Evolutionary conservation across 2,888 invertebrate species (phyloP).

Genomic region (Ecliptopera silaceata): DNA sequence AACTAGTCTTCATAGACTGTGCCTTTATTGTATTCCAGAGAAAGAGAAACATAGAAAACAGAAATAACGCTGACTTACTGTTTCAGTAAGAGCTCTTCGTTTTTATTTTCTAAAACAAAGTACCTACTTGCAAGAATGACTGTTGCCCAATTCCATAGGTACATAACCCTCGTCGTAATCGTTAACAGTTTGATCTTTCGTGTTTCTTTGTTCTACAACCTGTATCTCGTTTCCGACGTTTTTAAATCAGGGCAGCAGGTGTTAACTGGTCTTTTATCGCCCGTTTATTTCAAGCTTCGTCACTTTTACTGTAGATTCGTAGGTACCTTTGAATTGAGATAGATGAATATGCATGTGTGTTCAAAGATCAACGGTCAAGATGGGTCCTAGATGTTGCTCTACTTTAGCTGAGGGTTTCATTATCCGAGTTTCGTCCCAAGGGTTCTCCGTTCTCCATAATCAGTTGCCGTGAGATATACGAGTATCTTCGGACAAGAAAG

Average conservation of each 20-base stretch:
- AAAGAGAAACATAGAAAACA: too few species aligned
- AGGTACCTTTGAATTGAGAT: background rate
- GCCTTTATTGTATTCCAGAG: too few species aligned
- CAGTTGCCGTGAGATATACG: constrained; percentile 20
- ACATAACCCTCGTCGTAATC: background rate
- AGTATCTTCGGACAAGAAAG: constrained; percentile 25
- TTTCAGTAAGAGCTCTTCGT: background rate
- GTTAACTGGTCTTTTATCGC: constrained; percentile 15
- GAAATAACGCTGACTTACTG: too few species aligned
- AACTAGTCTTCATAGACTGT: too few species aligned
- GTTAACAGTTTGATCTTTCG: constrained; percentile 13
- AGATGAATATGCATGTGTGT: background rate
- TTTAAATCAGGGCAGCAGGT: constrained; percentile 20
- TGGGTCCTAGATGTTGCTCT: background rate
- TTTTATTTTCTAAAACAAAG: background rate
- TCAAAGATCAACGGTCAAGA: background rate
- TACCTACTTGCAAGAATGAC: background rate
- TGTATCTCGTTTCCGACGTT: constrained; percentile 20
- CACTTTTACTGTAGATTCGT: background rate
- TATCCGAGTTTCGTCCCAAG: background rate
- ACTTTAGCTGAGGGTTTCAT: constrained; percentile 2
- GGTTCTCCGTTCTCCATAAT: constrained; percentile 5
- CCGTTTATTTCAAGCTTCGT: constrained; percentile 12
- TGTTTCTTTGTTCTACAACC: constrained; percentile 20
- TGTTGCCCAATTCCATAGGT: background rate